These are phyloP conservation scores for Mallateleia sp. DNA, from an alignment of 2,888 invertebrate species.

Conservation along the genomic window DNA sequence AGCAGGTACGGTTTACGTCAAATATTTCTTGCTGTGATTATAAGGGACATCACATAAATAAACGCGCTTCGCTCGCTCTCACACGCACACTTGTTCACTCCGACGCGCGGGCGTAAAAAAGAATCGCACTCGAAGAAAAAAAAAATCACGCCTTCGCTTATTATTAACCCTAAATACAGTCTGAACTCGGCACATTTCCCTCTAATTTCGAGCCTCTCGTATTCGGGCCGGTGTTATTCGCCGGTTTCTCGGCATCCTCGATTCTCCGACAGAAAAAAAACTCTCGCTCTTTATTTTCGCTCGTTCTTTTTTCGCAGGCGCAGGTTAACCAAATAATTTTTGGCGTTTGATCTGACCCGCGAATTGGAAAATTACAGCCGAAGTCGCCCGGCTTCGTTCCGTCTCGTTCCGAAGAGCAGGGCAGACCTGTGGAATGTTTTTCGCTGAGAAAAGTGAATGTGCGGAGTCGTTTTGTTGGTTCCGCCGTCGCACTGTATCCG, in stretches of 20 bases:
- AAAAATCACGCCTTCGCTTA: conserved; percentile 67
- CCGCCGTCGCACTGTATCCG: background rate
- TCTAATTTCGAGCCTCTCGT: conserved; percentile 72
- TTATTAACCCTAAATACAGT: conserved; percentile 81
- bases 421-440: conserved; percentile 35
- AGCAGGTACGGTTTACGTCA: conserved; percentile 88
- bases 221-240: conserved; percentile 53
- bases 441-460: conserved; percentile 20
- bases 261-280: conserved; percentile 25
- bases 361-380: conserved; percentile 81
- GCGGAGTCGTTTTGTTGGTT: conserved; percentile 16
- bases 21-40: conserved; percentile 80
- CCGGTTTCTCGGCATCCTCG: conserved; percentile 51
- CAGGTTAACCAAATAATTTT: conserved; percentile 46
- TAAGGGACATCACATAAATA: conserved; percentile 79
- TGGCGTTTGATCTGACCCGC: conserved; percentile 51
- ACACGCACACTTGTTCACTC: conserved; percentile 47
- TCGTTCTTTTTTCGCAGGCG: conserved; percentile 14
- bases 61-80: conserved; percentile 45
- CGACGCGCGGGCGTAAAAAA: conserved; percentile 62
- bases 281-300: conserved; percentile 30
- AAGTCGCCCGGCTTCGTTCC: background rate
- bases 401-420: conserved; percentile 1
- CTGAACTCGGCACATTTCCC: conserved; percentile 77
- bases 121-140: conserved; percentile 64